Evolutionary conservation across 2,888 invertebrate genomes (phyloP).

Genomic region (Drosophila aldrichi): DNA sequence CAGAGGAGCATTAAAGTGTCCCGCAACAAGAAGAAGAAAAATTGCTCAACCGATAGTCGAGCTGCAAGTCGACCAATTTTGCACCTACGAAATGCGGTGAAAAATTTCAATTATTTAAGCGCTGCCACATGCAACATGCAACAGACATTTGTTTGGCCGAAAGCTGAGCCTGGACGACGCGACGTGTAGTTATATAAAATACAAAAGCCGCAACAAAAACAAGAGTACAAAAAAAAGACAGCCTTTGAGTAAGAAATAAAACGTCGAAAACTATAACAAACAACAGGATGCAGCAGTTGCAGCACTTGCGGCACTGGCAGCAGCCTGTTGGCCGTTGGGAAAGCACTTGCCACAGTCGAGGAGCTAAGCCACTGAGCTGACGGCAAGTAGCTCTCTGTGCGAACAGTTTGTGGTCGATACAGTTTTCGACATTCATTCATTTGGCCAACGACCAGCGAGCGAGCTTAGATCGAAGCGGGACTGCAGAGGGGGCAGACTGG

Average conservation of each 20-base stretch:
- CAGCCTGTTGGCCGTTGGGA: conserved; percentile 45
- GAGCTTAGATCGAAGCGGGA: conserved; percentile 10
- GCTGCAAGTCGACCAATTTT: conserved; percentile 48
- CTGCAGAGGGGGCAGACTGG: not conserved
- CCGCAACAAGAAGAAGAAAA: conserved; percentile 19
- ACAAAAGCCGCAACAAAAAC: not conserved
- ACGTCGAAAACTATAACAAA: conserved; percentile 74
- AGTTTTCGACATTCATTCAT: conserved; percentile 84
- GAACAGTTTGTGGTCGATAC: conserved; percentile 82
- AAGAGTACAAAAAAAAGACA: conserved; percentile 5
- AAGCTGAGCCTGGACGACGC: conserved; percentile 26
- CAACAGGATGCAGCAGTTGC: conserved; percentile 70
- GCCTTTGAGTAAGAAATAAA: conserved; percentile 77
- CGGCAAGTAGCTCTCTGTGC: conserved; percentile 23
- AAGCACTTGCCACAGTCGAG: conserved; percentile 59
- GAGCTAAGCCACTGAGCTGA: conserved; percentile 16
- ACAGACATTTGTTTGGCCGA: conserved; percentile 25
- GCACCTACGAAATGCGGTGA: conserved; percentile 60
- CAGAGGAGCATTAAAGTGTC: conserved; percentile 48
- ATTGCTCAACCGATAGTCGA: conserved; percentile 49
- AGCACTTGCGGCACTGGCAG: conserved; percentile 9
- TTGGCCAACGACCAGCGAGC: conserved; percentile 66
- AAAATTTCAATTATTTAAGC: conserved; percentile 68
- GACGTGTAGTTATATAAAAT: conserved; percentile 69
- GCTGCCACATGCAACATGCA: conserved; percentile 25